Evolutionary conservation across 37 sponge, comb jelly and placozoan genomes (phyloP), one percentile per base, ranked within the genome.

Genomic region (Halisarca cf. caerulea): DNA sequence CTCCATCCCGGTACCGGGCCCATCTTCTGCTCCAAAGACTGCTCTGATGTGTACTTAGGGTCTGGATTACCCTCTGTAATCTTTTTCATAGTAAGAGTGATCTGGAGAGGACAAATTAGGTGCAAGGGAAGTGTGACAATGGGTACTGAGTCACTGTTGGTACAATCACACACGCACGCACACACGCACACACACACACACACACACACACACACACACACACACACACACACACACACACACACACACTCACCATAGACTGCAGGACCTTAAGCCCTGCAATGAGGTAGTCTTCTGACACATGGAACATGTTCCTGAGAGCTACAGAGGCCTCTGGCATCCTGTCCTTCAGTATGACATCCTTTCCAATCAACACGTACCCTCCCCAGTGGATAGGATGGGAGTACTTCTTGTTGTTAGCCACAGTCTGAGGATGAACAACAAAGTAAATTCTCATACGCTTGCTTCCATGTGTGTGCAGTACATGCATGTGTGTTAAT

Each of bases 301-400:
- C 71, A 60, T 89, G 93, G 69, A 95, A 58, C 83, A 95, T 89
- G 23, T 33, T 47, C 18, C 90, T 57, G 4, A 95, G 3, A 28
- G 86, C 81, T 24, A 23, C 53, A 14, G 92, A 85, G 51, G 92
- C 82, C 27, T 89, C 87, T 40, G 53, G 40, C 0, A 82, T 59
- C 18, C 87, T 40, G 68, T 96, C 94, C 70, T 85, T 80, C 21
- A 96, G 86, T 6, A 94, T 83, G 47, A 89, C 80, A 70, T 96
- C 96, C 28, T 79, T 90, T 21, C 97, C 97, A 18, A 97, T 35
- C 77, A 95, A 71, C 83, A 95, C 59, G 61, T 92, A 95, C 25
- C 96, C 96, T 23, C 93, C 86, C 97, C 97, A 97, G 84, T 97
- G 88, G 43, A 88, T 54, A 7, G 97, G 97, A 68, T 97, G 95